Conservation (phyloP, 2,113 vertebrate species). For the Cavia porcellus region DNA sequence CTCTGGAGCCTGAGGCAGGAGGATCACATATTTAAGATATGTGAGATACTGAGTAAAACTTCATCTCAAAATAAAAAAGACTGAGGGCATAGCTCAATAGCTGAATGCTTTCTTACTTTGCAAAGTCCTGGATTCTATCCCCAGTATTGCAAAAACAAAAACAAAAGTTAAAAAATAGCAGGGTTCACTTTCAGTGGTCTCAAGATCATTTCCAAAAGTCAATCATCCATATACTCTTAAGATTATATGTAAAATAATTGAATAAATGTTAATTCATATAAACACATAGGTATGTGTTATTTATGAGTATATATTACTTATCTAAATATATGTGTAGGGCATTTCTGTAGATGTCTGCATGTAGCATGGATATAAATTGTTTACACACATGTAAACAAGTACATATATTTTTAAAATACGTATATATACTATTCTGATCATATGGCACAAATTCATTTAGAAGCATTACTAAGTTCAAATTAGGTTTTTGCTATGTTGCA, state of each 20-base stretch:
- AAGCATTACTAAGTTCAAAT: slow-evolving; percentile 17
- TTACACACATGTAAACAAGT: background rate
- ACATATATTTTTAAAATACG: background rate
- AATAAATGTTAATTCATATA: slow-evolving; percentile 4
- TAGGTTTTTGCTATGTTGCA: background rate
- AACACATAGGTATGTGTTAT: background rate
- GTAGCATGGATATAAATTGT: background rate
- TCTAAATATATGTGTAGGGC: background rate
- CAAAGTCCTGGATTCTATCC: background rate
- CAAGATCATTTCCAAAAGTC: background rate
- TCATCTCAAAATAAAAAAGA: background rate
- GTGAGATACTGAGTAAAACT: background rate
- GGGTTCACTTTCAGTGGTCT: background rate
- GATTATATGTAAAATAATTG: background rate
- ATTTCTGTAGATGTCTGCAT: background rate
- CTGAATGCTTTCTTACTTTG: no score
- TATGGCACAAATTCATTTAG: slow-evolving; percentile 13
- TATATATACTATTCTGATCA: background rate
- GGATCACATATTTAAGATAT: no score
- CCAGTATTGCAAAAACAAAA: background rate
- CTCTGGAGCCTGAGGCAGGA: background rate
- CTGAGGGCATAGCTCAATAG: background rate
- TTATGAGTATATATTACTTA: background rate
- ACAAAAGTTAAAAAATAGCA: background rate
- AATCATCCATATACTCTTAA: background rate